These are phyloP conservation scores for Pedionomus torquatus DNA, from an alignment of 2,113 vertebrate genomes.

Conservation along the genomic window DNA sequence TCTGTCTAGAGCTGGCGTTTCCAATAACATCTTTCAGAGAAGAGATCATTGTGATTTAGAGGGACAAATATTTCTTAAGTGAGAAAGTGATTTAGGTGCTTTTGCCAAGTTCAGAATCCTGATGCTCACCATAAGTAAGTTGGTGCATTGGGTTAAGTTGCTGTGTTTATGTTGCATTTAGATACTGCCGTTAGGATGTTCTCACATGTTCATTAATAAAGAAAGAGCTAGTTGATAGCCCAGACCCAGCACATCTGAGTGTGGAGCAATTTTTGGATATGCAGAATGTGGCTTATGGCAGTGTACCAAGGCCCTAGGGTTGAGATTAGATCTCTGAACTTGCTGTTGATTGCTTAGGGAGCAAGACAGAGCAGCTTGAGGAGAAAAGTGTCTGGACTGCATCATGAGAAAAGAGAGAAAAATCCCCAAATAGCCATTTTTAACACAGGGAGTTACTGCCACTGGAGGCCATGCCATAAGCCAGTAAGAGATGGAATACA, in stretches of 20 bases:
- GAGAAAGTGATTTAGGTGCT: background rate
- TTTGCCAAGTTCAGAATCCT: background rate
- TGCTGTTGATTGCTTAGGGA: background rate
- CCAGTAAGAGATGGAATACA: accelerated
- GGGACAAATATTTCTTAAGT: background rate
- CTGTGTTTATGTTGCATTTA: background rate
- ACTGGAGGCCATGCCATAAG: background rate
- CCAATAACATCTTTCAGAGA: background rate
- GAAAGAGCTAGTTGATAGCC: background rate
- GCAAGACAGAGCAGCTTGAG: accelerated
- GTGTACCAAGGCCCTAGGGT: background rate
- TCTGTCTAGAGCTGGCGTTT: background rate
- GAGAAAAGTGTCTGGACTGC: background rate
- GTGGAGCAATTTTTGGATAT: background rate
- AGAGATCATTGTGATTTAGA: background rate
- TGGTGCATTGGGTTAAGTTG: background rate
- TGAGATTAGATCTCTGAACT: background rate
- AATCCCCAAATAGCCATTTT: background rate
- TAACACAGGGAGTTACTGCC: background rate
- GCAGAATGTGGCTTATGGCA: background rate
- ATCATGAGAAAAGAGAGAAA: background rate
- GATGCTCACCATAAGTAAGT: background rate
- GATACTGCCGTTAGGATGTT: background rate
- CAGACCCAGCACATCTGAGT: background rate
- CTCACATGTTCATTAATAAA: background rate